These are phyloP conservation scores for Ruditapes philippinarum DNA, from an alignment of 1,140 invertebrate genomes.

Conservation along the genomic window DNA sequence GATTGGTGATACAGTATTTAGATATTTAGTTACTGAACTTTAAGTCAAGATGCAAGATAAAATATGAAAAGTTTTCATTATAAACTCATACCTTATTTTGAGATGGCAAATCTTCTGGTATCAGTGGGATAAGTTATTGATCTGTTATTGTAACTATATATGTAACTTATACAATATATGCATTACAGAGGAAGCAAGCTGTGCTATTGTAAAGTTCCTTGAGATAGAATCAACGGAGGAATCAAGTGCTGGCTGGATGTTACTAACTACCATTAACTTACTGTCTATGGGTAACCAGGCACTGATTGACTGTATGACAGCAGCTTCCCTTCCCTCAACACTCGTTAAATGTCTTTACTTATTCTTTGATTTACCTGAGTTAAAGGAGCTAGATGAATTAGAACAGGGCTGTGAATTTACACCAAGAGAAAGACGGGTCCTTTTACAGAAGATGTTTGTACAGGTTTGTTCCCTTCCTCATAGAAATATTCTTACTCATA, in stretches of 20 bases:
- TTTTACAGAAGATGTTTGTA: constrained; percentile 98
- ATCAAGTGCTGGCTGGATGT: constrained; percentile 98
- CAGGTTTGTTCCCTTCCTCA: constrained; percentile 89
- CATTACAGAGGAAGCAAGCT: constrained; percentile 94
- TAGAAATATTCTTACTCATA: too few species aligned
- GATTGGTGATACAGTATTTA: too few species aligned
- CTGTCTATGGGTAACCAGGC: constrained; percentile 90
- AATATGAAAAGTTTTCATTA: too few species aligned
- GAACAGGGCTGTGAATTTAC: constrained; percentile 93
- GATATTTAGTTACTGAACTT: too few species aligned
- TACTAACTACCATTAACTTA: constrained; percentile 95
- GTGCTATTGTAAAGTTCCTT: constrained; percentile 98
- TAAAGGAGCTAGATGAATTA: constrained; percentile 90
- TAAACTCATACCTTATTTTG: too few species aligned
- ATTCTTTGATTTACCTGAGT: constrained; percentile 97
- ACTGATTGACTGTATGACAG: constrained; percentile 93
- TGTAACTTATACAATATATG: background rate
- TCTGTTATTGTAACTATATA: too few species aligned
- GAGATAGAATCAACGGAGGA: constrained; percentile 94
- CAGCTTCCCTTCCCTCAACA: constrained; percentile 97
- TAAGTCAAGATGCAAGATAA: too few species aligned
- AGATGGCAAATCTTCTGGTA: too few species aligned
- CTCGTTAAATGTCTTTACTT: constrained; percentile 99
- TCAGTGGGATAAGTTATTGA: too few species aligned
- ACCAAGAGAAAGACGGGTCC: constrained; percentile 94